A percentile compares a stretch with the other conserved stretches of the same genome.
These are phyloP conservation scores for Percina caprodes DNA, from an alignment of 2,113 vertebrate genomes.

Conservation along the genomic window DNA sequence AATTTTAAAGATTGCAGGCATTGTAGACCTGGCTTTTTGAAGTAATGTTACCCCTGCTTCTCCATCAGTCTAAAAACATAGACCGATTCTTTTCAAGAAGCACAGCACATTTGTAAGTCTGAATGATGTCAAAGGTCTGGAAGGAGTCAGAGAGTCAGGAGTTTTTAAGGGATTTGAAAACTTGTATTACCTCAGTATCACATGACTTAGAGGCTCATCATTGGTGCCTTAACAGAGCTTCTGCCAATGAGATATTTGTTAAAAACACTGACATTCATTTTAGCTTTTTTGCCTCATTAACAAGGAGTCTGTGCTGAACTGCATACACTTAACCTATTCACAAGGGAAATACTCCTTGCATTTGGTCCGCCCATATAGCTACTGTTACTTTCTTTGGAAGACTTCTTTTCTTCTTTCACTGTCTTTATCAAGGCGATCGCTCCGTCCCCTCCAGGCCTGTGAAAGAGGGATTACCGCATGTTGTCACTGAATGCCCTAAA, in stretches of 20 bases:
- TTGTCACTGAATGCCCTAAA: constrained; percentile 57
- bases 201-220: constrained; percentile 7
- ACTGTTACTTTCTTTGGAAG: constrained; percentile 32
- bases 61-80: constrained; percentile 41
- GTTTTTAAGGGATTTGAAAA: constrained; percentile 14
- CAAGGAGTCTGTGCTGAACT: constrained; percentile 16
- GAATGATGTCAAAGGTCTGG: not conserved
- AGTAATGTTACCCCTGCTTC: constrained; percentile 62
- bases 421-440: constrained; percentile 26
- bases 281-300: constrained; percentile 36
- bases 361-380: constrained; percentile 30
- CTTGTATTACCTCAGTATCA: not conserved
- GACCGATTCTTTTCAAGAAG: constrained; percentile 46
- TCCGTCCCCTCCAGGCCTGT: constrained; percentile 47
- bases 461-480: constrained; percentile 60
- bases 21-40: constrained; percentile 65
- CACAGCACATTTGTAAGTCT: constrained; percentile 48
- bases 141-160: not conserved
- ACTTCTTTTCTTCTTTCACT: constrained; percentile 13
- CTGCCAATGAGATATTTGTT: constrained; percentile 11
- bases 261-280: constrained; percentile 31
- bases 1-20: constrained; percentile 76
- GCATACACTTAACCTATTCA: not conserved
- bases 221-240: not conserved
- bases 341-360: constrained; percentile 6